These are phyloP conservation scores for Taenaris catops DNA, from an alignment of 2,888 invertebrate species.

Conservation along the genomic window DNA sequence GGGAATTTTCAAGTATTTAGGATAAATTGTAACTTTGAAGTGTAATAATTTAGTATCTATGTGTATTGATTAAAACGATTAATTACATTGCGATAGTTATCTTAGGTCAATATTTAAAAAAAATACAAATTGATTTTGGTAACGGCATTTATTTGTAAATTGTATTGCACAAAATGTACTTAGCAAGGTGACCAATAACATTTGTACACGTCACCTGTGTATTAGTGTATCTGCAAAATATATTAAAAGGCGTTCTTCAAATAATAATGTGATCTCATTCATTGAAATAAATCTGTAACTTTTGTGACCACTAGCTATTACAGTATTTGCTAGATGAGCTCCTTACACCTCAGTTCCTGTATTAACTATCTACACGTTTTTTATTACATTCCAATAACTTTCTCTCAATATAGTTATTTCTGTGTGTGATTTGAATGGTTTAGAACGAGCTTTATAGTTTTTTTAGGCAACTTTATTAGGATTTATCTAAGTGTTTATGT, in stretches of 20 bases:
- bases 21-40: constrained; percentile 33
- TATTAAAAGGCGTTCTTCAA: constrained; percentile 50
- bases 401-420: constrained; percentile 47
- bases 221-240: constrained; percentile 38
- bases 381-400: constrained; percentile 67
- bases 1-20: constrained; percentile 60
- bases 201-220: too few relatives aligned
- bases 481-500: constrained; percentile 53
- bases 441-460: constrained; percentile 66
- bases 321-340: constrained; percentile 38
- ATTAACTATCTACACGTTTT: constrained; percentile 39
- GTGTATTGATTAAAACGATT: constrained; percentile 45
- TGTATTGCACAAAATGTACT: constrained; percentile 76
- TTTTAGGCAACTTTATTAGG: constrained; percentile 55
- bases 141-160: constrained; percentile 65
- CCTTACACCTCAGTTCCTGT: constrained; percentile 38
- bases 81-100: constrained; percentile 38
- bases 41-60: constrained; percentile 41
- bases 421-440: constrained; percentile 59
- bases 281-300: constrained; percentile 34
- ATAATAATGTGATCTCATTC: constrained; percentile 66
- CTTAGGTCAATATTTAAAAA: constrained; percentile 40
- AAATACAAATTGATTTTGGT: constrained; percentile 51
- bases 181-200: constrained; percentile 64
- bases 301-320: constrained; percentile 23